These are phyloP conservation scores for Ypsolopha scabrella DNA, from an alignment of 2,888 invertebrate genomes.

Conservation along the genomic window DNA sequence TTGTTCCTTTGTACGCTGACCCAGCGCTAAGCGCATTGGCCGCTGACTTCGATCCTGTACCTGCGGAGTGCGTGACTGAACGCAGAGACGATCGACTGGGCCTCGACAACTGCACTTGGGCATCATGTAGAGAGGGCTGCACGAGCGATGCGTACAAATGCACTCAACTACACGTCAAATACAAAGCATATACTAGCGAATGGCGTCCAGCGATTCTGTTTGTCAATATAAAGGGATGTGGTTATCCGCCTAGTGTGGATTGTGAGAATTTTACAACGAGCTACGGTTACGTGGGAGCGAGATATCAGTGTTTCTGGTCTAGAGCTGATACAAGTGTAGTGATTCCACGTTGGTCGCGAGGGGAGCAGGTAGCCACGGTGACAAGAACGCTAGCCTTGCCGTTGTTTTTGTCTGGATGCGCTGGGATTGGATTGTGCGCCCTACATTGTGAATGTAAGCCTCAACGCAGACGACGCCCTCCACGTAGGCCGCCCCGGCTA, in stretches of 20 bases:
- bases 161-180: conserved; percentile 75
- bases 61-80: conserved; percentile 80
- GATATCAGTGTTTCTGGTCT: conserved; percentile 77
- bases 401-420: conserved; percentile 85
- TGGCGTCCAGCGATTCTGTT: conserved; percentile 74
- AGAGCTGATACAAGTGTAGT: conserved; percentile 86
- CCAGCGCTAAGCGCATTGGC: conserved; percentile 72
- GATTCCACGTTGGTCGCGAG: conserved; percentile 84
- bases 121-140: conserved; percentile 84
- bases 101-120: conserved; percentile 84
- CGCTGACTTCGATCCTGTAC: conserved; percentile 80
- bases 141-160: conserved; percentile 82
- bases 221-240: conserved; percentile 88
- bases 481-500: conserved; percentile 73
- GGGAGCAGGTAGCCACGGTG: conserved; percentile 85
- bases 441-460: conserved; percentile 89
- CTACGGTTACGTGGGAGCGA: conserved; percentile 77
- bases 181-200: conserved; percentile 58
- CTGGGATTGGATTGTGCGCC: conserved; percentile 86
- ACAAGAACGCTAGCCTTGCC: conserved; percentile 88
- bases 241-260: conserved; percentile 82
- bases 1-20: conserved; percentile 63
- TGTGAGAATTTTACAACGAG: conserved; percentile 81
- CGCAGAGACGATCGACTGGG: conserved; percentile 78
- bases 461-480: conserved; percentile 75